Conservation (phyloP, 2,888 invertebrate genomes). For the Notocelia uddmanniana region DNA sequence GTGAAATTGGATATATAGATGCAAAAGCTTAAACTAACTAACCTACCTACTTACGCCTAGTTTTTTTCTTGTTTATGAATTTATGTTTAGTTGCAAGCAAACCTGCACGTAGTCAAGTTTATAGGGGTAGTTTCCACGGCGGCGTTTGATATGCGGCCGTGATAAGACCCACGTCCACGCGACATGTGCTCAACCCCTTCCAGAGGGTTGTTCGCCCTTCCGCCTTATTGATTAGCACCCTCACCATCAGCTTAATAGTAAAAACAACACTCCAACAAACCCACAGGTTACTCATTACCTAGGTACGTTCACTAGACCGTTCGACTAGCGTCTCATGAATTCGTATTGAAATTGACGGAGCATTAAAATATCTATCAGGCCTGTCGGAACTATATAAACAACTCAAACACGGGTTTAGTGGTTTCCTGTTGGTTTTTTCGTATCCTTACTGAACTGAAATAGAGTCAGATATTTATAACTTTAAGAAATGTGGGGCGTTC, state of each 20-base stretch:
- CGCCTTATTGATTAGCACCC: constrained; percentile 82
- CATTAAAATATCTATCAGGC: constrained; percentile 16
- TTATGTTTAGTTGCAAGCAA: constrained; percentile 30
- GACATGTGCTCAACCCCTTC: constrained; percentile 82
- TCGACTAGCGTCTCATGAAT: constrained; percentile 14
- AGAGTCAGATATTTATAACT: constrained; percentile 36
- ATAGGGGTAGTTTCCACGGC: constrained; percentile 72
- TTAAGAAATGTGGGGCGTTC: constrained; percentile 53
- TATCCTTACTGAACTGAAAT: constrained; percentile 28
- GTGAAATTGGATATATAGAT: too few species aligned
- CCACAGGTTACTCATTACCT: constrained; percentile 21
- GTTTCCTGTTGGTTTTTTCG: constrained; percentile 21
- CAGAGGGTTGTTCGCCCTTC: constrained; percentile 80
- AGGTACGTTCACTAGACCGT: constrained; percentile 3
- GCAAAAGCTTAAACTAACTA: too few species aligned
- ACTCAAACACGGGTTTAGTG: background rate
- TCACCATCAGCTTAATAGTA: constrained; percentile 68
- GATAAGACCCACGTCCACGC: constrained; percentile 80
- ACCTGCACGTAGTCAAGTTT: constrained; percentile 50
- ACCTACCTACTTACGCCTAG: background rate
- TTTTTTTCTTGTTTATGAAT: constrained; percentile 23
- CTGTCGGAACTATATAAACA: constrained; percentile 9
- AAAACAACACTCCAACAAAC: constrained; percentile 64
- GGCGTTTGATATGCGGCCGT: constrained; percentile 80
- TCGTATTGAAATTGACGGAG: constrained; percentile 15